Base-by-base conservation (phyloP, 2,888 invertebrate genomes). In the Amitus sp. region DNA sequence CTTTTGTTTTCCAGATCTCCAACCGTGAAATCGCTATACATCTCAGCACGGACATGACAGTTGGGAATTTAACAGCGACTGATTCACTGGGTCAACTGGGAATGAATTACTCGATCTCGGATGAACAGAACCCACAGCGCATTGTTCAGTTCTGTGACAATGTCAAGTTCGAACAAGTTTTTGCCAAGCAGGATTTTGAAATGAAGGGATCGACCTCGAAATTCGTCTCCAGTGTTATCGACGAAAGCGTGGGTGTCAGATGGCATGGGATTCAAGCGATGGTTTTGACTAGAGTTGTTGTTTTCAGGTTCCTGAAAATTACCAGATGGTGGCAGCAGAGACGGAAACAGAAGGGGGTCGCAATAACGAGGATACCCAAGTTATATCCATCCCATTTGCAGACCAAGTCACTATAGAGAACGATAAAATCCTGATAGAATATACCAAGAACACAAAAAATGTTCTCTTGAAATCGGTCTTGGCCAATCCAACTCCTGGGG, bases 21-120 rank as follows among this genome's bases (percentile, higher is more conserved):
- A 75, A 76, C 67, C 79, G 80, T 66, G 75, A 79, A 51, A 81
- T 81, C 49, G 69, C 80, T 9, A 77, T 82, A 75, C 78, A 81
- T 50, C 61, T 81, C 13, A 76, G 77, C 13, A 79, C 78, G 27
- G 74, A 79, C 18, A 78, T 81, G 68, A 68, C 80, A 10, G 80
- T 79, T 6, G 79, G 76, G 23, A 79, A 79, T 64, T 66, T 81
- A 28, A 71, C 80, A 17, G 72, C 72, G 0, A 71, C 72, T 2
- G 72, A 69, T 23, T 72, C 73, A 2, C 68, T 79, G 12, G 70
- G 73, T 61, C 80, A 79, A 42, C 67, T 82, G 55, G 80, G 76
- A 34, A 81, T 82, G 54, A 80, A 80, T 71, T 81, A 81, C 56
- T 71, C 78, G 1, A 80, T 81, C 23, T 55, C 79, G 1, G 76